Evolutionary conservation across 2,888 invertebrate species (phyloP).

Genomic region (Aethes cnicana): DNA sequence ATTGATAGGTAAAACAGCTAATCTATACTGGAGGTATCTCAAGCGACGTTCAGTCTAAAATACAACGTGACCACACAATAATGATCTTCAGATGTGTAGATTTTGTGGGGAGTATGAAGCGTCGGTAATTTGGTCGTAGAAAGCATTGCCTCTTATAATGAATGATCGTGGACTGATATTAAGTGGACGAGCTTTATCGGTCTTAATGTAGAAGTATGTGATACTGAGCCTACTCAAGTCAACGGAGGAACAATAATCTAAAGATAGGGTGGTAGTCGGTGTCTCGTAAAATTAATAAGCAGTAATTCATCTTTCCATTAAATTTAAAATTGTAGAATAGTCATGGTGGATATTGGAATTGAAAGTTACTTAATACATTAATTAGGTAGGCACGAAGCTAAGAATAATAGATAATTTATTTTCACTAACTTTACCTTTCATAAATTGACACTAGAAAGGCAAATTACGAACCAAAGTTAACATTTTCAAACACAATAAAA

Average conservation of each 20-base stretch:
- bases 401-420: too few species aligned
- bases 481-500: too few species aligned
- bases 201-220: slow-evolving; percentile 67
- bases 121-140: slow-evolving; percentile 1
- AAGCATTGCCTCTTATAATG: slow-evolving; percentile 40
- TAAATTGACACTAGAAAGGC: too few species aligned
- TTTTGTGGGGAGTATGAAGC: not conserved
- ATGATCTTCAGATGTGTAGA: not conserved
- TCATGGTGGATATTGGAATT: too few species aligned
- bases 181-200: slow-evolving; percentile 73
- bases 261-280: not conserved
- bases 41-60: slow-evolving; percentile 61
- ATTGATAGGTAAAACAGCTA: slow-evolving; percentile 74
- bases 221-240: slow-evolving; percentile 63
- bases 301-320: too few species aligned
- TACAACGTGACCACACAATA: slow-evolving; percentile 39
- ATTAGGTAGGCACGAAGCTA: too few species aligned
- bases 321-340: too few species aligned
- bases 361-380: too few species aligned
- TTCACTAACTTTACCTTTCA: too few species aligned
- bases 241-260: slow-evolving; percentile 59
- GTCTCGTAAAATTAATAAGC: not conserved
- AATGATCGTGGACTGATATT: slow-evolving; percentile 71
- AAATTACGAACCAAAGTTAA: too few species aligned
- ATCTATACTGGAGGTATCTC: slow-evolving; percentile 68